A percentile compares a stretch with the other conserved stretches of the same genome.
Evolutionary conservation across 2,113 vertebrate genomes (phyloP).

Genomic region (Bos indicus): DNA sequence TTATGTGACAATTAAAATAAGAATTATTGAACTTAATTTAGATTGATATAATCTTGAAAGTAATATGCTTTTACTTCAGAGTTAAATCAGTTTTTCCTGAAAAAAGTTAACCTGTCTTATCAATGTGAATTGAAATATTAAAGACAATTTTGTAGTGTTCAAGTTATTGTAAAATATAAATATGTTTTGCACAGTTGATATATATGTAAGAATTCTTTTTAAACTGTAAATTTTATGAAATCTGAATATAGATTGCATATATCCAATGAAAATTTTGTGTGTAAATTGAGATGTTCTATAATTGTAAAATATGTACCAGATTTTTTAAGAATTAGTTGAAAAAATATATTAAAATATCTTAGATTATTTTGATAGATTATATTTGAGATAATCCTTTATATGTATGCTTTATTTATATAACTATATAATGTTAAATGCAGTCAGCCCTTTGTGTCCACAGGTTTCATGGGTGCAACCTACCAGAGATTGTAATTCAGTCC

Average conservation of each 20-base stretch:
- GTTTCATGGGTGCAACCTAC: background rate
- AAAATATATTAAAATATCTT: background rate
- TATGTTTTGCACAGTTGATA: background rate
- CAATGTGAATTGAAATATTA: background rate
- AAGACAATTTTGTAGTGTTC: background rate
- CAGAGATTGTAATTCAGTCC: background rate
- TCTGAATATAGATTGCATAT: background rate
- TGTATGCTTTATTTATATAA: background rate
- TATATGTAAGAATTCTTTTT: background rate
- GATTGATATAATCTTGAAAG: background rate
- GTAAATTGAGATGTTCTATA: background rate
- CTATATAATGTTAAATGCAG: background rate
- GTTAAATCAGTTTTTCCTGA: background rate
- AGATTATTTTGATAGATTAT: background rate
- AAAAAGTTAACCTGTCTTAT: background rate
- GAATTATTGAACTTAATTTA: background rate
- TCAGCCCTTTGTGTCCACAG: background rate
- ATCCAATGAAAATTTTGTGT: background rate
- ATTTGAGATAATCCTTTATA: background rate
- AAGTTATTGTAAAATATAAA: background rate
- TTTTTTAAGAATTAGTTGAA: background rate
- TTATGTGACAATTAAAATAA: background rate
- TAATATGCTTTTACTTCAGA: background rate
- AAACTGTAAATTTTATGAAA: background rate
- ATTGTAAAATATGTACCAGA: background rate